phyloP scores from a whole-genome alignment of 2,113 vertebrate species.

The Marmota flaviventris region DNA sequence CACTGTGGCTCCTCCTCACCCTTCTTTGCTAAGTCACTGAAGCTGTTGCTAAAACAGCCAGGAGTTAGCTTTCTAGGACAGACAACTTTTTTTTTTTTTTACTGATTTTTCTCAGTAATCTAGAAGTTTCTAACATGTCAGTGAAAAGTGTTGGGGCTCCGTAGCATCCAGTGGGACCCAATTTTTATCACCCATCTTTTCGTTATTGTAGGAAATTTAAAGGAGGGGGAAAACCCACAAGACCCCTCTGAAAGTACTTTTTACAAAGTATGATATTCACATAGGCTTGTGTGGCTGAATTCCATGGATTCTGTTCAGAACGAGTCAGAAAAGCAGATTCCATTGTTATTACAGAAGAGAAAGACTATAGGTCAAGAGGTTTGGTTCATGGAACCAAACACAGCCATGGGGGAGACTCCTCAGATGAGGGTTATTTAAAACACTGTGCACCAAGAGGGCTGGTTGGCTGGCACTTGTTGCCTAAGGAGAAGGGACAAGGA shows the following conservation, averaged over 20 bases:
- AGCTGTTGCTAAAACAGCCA: background rate
- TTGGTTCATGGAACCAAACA: background rate
- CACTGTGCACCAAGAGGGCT: background rate
- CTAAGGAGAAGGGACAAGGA: no score
- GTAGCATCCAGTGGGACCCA: background rate
- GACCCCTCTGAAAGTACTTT: background rate
- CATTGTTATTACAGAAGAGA: background rate
- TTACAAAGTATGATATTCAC: background rate
- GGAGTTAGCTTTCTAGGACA: background rate
- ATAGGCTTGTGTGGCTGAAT: background rate
- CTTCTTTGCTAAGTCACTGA: background rate
- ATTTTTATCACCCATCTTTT: background rate
- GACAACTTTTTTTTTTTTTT: background rate
- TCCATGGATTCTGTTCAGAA: background rate
- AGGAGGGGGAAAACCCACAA: accelerated
- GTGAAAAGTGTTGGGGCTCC: background rate
- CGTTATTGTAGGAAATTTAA: no score
- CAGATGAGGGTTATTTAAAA: background rate
- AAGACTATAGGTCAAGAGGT: background rate
- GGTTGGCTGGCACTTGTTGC: background rate
- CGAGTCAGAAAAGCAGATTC: background rate
- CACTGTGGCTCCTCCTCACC: accelerated
- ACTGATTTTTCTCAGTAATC: background rate
- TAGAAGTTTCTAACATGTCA: background rate
- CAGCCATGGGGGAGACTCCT: no score